phyloP scores from a whole-genome alignment of 2,113 vertebrate genomes.

The Corythoichthys haematopterus region DNA sequence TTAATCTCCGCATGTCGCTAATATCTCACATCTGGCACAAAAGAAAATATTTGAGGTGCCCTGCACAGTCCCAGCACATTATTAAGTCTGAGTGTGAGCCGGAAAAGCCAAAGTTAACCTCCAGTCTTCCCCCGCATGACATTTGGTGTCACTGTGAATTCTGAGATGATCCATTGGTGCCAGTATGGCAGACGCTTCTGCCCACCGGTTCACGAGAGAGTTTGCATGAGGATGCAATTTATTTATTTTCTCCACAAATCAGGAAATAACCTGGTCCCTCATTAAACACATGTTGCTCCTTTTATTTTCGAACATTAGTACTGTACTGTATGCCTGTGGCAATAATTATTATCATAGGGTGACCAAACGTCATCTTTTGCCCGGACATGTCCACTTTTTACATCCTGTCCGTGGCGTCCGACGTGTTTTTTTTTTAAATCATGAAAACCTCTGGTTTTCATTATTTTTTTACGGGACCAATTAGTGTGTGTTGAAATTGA shows the following conservation, averaged over 20 bases:
- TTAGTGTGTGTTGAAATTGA: too few relatives aligned
- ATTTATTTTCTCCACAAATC: not conserved
- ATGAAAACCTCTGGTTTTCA: too few relatives aligned
- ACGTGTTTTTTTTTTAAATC: too few relatives aligned
- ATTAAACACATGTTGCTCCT: too few relatives aligned
- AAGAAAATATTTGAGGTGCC: constrained; percentile 40
- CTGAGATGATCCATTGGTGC: constrained; percentile 37
- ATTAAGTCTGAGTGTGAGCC: constrained; percentile 23
- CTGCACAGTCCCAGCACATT: constrained; percentile 27
- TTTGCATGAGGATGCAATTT: constrained; percentile 8
- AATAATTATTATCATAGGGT: too few relatives aligned
- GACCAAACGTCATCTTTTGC: too few relatives aligned
- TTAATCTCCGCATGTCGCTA: constrained; percentile 4
- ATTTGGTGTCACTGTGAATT: constrained; percentile 9
- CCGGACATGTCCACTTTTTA: too few relatives aligned
- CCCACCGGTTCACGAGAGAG: constrained; percentile 28
- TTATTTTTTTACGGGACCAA: too few relatives aligned
- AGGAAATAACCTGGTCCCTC: not conserved
- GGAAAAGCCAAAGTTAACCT: constrained; percentile 43
- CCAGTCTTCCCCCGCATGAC: constrained; percentile 41
- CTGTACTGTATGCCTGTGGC: too few relatives aligned
- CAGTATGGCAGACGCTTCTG: constrained; percentile 31
- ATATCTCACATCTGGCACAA: constrained; percentile 6
- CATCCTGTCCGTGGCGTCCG: too few relatives aligned
- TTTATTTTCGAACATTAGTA: too few relatives aligned